Conservation (phyloP, 2,888 invertebrate genomes). For the Blastobasis adustella region DNA sequence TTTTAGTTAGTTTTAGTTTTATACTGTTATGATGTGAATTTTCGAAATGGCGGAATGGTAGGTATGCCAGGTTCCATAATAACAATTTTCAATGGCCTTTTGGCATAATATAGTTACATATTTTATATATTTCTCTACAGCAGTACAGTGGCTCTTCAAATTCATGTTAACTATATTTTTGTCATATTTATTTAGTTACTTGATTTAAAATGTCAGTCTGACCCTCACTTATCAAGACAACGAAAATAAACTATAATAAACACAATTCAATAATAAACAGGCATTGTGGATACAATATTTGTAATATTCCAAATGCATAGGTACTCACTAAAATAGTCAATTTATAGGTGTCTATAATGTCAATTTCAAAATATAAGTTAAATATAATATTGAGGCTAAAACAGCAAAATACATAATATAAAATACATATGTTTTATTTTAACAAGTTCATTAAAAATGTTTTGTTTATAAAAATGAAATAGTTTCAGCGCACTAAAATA, state of each 20-base stretch:
- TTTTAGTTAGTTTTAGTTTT: too few relatives aligned
- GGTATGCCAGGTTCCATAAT: not conserved
- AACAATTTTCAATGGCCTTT: not conserved
- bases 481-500: constrained; percentile 27
- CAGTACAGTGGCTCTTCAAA: not conserved
- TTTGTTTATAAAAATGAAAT: not conserved
- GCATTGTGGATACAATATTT: not conserved
- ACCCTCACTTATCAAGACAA: too few relatives aligned
- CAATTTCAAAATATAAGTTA: too few relatives aligned
- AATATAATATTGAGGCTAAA: too few relatives aligned
- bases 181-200: not conserved
- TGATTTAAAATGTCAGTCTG: constrained; percentile 7
- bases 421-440: too few relatives aligned
- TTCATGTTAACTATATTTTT: not conserved
- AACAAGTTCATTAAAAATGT: too few relatives aligned
- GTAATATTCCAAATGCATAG: too few relatives aligned
- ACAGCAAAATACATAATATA: too few relatives aligned
- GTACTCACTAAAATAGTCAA: too few relatives aligned
- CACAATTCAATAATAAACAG: too few relatives aligned
- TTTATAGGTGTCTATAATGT: too few relatives aligned
- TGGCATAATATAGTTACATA: not conserved
- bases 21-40: not conserved
- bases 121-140: not conserved
- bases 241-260: too few relatives aligned
- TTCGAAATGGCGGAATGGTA: not conserved